Conservation (phyloP, 2,888 invertebrate species). For the Pollenia labialis region DNA sequence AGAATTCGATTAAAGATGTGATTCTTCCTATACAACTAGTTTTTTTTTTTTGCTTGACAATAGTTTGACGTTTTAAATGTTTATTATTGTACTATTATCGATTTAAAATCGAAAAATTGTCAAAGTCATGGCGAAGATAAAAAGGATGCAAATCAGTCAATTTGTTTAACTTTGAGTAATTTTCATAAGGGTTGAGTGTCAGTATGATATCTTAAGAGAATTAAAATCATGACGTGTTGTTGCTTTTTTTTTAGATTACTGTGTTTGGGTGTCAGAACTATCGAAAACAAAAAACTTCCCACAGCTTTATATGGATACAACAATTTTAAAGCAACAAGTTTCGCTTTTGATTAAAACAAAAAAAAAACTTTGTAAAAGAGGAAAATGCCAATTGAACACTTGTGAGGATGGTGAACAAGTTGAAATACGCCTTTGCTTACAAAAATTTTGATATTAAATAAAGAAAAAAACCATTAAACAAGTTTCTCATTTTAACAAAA, state of each 20-base stretch:
- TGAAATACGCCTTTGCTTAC: conserved; percentile 53
- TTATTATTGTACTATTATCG: conserved; percentile 24
- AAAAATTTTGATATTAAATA: conserved; percentile 23
- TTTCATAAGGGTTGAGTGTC: not conserved
- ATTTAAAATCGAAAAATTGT: conserved; percentile 11
- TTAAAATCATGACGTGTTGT: conserved; percentile 52
- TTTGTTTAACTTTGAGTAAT: conserved; percentile 24
- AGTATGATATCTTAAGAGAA: not conserved
- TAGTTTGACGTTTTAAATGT: conserved; percentile 61
- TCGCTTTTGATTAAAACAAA: conserved; percentile 57
- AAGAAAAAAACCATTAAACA: conserved; percentile 47
- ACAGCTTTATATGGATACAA: conserved; percentile 20
- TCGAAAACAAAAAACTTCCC: conserved; percentile 44
- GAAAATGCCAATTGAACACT: conserved; percentile 56
- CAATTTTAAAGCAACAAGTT: conserved; percentile 59
- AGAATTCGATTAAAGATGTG: conserved; percentile 50
- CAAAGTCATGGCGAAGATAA: not conserved
- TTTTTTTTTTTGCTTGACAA: conserved; percentile 29
- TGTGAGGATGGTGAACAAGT: conserved; percentile 31
- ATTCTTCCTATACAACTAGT: conserved; percentile 2
- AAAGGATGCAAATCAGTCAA: not conserved
- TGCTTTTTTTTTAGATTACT: conserved; percentile 10
- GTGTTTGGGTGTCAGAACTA: conserved; percentile 59
- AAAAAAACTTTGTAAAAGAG: not conserved
- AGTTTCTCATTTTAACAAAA: conserved; percentile 50